A percentile compares a stretch with the other conserved stretches of the same genome.
Evolutionary conservation across 2,888 invertebrate genomes (phyloP).

Genomic region (Eubasilissa splendida): DNA sequence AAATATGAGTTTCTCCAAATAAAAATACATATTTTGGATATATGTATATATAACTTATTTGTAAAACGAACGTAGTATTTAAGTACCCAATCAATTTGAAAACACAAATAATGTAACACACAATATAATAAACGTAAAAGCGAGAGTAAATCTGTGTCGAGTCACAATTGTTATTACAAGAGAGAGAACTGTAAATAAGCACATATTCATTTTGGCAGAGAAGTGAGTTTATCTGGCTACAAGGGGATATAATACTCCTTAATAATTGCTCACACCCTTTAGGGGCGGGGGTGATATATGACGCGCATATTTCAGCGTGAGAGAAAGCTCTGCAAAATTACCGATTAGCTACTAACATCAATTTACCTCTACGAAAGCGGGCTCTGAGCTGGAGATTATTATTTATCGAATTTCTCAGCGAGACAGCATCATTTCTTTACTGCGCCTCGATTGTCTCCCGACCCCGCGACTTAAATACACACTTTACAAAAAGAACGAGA

Average conservation of each 20-base stretch:
- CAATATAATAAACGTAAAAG: not conserved
- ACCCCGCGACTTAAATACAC: slow-evolving; percentile 15
- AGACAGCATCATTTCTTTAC: slow-evolving; percentile 41
- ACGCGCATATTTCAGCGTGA: slow-evolving; percentile 51
- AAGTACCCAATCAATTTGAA: too few relatives aligned
- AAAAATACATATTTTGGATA: too few relatives aligned
- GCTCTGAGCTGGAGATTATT: slow-evolving; percentile 30
- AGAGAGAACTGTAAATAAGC: slow-evolving; percentile 27
- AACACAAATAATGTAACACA: too few relatives aligned
- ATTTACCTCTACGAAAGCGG: slow-evolving; percentile 41
- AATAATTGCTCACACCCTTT: slow-evolving; percentile 50
- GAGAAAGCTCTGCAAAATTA: slow-evolving; percentile 50
- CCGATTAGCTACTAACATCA: slow-evolving; percentile 55
- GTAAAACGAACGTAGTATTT: too few relatives aligned
- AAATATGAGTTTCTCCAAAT: too few relatives aligned
- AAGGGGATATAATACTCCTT: slow-evolving; percentile 50
- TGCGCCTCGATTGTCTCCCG: slow-evolving; percentile 16
- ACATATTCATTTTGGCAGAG: slow-evolving; percentile 28
- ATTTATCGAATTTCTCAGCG: slow-evolving; percentile 44
- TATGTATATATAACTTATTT: too few relatives aligned
- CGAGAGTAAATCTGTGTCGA: not conserved
- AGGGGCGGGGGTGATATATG: slow-evolving; percentile 51
- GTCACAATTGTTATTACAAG: not conserved
- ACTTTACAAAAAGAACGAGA: too few relatives aligned
- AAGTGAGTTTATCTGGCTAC: slow-evolving; percentile 52